Evolutionary conservation across 1,140 invertebrate species (phyloP), one percentile per base, ranked within the genome.

Genomic region (Rhopalosiphum maidis): DNA sequence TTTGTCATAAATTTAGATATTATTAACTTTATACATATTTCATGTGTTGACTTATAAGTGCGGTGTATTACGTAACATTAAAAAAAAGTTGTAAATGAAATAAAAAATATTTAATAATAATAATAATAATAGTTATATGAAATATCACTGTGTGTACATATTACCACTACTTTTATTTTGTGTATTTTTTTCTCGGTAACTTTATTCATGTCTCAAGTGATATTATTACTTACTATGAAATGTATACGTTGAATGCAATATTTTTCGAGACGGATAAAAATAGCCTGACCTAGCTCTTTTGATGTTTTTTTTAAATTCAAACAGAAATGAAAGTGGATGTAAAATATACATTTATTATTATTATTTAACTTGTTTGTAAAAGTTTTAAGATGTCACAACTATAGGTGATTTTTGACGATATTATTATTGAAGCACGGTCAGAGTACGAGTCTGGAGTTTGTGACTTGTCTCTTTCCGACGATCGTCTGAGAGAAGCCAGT

Each of bases 111-210:
- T n/a, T 77, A 77, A 77, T 77, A 77, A 77, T 60, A 60, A 54
- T 54, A 54, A 60, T 54, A 54, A 21, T n/a, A n/a, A 77, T 77
- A 77, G 30, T 30, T 68, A 77, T 77, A 77, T 35, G 9, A 35
- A 77, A 77, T 77, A 77, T 77, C 30, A 15, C 30, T 77, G n/a
- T 77, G 60, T 68, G 30, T 68, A 5, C 30, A 77, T 77, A n/a
- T 77, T 77, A 77, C 60, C 60, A 77, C 60, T 77, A 77, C 60
- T 77, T 77, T 77, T 77, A n/a, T 77, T 77, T 77, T 77, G 60
- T 77, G 30, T 77, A 30, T 77, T 77, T 68, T 77, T 15, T 77
- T 35, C 30, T 30, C 55, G 8, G 11, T 35, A 77, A 77, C 60
- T 77, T n/a, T 77, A 77, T n/a, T 77, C 60, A 77, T 77, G 60